phyloP scores from a whole-genome alignment of 1,140 invertebrate species.

The Bombus waltoni region DNA sequence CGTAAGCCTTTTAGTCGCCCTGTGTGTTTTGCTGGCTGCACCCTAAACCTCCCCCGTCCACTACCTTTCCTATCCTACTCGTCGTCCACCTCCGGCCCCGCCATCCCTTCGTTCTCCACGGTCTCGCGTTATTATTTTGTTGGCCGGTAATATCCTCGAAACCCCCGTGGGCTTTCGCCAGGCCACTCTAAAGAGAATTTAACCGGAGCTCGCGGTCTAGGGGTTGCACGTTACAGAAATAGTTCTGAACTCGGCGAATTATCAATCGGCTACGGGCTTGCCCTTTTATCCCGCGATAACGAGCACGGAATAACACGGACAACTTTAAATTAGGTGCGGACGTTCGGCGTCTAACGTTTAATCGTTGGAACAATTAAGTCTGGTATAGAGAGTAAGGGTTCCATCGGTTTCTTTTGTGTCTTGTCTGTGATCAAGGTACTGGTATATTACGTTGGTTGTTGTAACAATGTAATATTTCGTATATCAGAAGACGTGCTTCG shows the following conservation, averaged over 20 bases:
- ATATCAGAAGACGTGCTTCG: too few species aligned
- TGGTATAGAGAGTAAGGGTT: too few species aligned
- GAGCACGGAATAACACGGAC: background rate
- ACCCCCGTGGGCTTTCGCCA: constrained; percentile 71
- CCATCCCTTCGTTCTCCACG: background rate
- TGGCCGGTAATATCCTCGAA: constrained; percentile 68
- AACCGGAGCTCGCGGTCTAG: constrained; percentile 51
- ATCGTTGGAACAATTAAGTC: background rate
- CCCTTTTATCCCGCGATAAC: constrained; percentile 11
- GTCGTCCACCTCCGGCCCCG: too few species aligned
- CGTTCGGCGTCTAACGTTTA: background rate
- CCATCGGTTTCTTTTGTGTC: background rate
- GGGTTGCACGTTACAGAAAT: constrained; percentile 51
- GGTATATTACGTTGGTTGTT: background rate
- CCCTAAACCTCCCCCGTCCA: constrained; percentile 55
- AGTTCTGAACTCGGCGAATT: constrained; percentile 57
- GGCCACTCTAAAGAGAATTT: constrained; percentile 73
- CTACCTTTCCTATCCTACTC: constrained; percentile 17
- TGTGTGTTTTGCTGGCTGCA: constrained; percentile 74
- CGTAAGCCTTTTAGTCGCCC: constrained; percentile 79
- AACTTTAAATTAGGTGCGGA: constrained; percentile 32
- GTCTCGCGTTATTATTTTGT: constrained; percentile 74
- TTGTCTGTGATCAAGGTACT: background rate
- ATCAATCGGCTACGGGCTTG: constrained; percentile 27
- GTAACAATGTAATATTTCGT: too few species aligned